Evolutionary conservation across 2,113 vertebrate species (phyloP), one percentile per base, ranked within the genome.

Genomic region (Phylloscopus whistleri): DNA sequence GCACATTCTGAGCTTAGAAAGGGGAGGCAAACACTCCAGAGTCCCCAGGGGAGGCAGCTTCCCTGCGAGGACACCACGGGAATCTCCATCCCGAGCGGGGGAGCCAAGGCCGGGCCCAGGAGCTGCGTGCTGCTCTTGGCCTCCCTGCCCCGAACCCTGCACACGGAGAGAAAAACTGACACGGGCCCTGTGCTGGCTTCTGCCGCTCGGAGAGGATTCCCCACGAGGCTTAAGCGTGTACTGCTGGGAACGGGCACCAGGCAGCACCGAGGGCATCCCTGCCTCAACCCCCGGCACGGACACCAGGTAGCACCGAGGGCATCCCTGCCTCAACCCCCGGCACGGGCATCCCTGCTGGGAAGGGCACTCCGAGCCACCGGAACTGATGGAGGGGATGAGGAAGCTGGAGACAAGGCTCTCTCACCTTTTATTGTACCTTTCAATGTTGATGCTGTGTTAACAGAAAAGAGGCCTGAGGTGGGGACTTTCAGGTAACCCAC

Each of bases 101-200:
- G 5, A 31, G 67, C 14, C 69, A 3, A 6, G n/a, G 48, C 70
- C 13, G 44, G 20, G 51, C 44, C 7, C 17, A 5, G 56, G 53
- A 28, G 43, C 20, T 9, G 37, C 3, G 22, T 4, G 2, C 33
- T 6, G 39, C 58, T 46, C 3, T 0, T 4, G 52, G 33, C 60
- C 67, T 9, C 26, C 15, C 64, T 26, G 53, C 39, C 1, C 0
- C 3, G 1, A 33, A 26, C 6, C 19, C 68, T 11, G 0, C 0
- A 0, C 74, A 10, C 10, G 10, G 15, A 2, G 1, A 13, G 2
- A 3, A 11, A 23, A 46, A 21, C 0, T 0, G 2, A 21, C 41
- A 21, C 26, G 7, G 49, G 35, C 19, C 13, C 26, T 33, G 33
- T 8, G 33, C 60, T 67, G 87, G 11, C 26, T 55, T 39, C 60